phyloP scores from a whole-genome alignment of 2,113 vertebrate genomes.

The Tenrec ecaudatus region DNA sequence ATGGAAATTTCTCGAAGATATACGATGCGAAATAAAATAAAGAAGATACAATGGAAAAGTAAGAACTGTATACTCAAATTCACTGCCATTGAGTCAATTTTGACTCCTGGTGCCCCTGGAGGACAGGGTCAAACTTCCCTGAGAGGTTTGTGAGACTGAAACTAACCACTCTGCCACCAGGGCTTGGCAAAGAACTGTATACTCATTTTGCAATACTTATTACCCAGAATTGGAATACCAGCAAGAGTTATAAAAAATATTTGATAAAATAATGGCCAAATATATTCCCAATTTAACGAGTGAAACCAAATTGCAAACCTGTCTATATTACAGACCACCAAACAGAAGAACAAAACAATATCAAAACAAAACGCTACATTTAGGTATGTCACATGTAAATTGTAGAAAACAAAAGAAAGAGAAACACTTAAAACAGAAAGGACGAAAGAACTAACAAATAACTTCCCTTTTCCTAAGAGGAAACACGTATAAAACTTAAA shows the following conservation, averaged over 20 bases:
- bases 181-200: neutral
- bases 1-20: neutral
- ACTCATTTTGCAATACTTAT: neutral
- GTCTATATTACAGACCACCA: neutral
- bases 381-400: neutral
- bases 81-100: no score
- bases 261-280: neutral
- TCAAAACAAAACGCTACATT: neutral
- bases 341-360: neutral
- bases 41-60: neutral
- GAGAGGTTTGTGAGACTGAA: no score
- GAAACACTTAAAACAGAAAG: neutral
- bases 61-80: no score
- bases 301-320: neutral
- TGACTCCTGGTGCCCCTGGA: no score
- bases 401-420: neutral
- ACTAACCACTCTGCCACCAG: no score
- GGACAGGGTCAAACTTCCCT: no score
- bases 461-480: neutral
- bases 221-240: neutral
- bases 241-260: neutral
- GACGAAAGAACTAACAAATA: neutral
- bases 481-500: neutral
- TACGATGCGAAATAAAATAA: neutral
- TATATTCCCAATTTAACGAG: neutral